These are phyloP conservation scores for Amphipoea lucens DNA, from an alignment of 2,888 invertebrate species.

Conservation along the genomic window DNA sequence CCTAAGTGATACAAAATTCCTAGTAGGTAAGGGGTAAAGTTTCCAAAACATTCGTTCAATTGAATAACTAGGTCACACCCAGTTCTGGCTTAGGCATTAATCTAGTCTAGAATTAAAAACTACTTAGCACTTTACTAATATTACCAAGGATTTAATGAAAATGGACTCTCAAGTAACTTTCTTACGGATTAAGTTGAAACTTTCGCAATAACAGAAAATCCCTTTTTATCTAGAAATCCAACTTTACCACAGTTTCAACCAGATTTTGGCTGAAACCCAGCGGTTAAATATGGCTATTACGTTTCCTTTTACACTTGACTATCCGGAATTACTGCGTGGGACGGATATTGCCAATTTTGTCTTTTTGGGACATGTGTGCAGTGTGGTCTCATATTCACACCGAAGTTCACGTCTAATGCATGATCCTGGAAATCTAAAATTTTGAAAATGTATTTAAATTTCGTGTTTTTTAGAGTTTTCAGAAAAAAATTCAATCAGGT, in stretches of 20 bases:
- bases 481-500: no score
- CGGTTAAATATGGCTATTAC: conserved; percentile 33
- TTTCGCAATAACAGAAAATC: conserved; percentile 55
- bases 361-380: neutral
- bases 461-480: no score
- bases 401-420: no score
- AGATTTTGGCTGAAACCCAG: conserved; percentile 48
- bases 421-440: no score
- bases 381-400: no score
- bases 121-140: conserved; percentile 32
- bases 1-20: neutral
- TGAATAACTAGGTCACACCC: conserved; percentile 2
- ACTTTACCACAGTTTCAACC: neutral
- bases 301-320: conserved; percentile 22
- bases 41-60: neutral
- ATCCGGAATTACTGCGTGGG: conserved; percentile 7
- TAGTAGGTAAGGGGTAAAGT: neutral
- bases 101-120: conserved; percentile 11
- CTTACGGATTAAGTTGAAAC: conserved; percentile 26
- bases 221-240: conserved; percentile 27
- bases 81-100: neutral
- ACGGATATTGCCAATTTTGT: conserved; percentile 31
- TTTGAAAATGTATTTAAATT: no score
- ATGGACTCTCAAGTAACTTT: neutral
- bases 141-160: conserved; percentile 35